These are phyloP conservation scores for Pangasius sanitwongsei DNA, from an alignment of 2,797 vertebrate species.

Conservation along the genomic window DNA sequence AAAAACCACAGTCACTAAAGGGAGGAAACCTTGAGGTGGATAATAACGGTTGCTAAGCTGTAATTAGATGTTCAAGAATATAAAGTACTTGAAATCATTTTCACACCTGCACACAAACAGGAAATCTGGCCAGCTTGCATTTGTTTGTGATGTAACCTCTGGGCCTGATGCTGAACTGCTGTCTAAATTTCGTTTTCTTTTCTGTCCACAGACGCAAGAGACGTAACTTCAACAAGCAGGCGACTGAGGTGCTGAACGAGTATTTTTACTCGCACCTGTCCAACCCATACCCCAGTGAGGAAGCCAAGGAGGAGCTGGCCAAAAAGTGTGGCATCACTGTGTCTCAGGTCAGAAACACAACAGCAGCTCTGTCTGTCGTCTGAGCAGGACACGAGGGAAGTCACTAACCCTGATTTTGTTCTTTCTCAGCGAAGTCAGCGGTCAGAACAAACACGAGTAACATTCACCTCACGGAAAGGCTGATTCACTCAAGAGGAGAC, in stretches of 20 bases:
- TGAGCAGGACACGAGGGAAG: not conserved
- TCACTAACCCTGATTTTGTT: not conserved
- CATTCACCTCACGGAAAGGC: not conserved
- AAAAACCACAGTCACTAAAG: not conserved
- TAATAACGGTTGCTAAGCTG: not conserved
- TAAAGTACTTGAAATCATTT: not conserved
- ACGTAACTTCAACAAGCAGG: slow-evolving; percentile 85
- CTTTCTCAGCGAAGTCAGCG: not conserved
- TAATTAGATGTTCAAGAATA: not conserved
- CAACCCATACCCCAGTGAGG: slow-evolving; percentile 85
- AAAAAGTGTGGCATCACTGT: slow-evolving; percentile 82
- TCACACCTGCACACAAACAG: not conserved
- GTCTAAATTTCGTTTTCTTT: not conserved
- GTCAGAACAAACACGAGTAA: not conserved
- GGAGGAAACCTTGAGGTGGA: too few species aligned
- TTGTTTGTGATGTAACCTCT: not conserved
- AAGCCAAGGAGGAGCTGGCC: slow-evolving; percentile 84
- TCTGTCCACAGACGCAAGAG: slow-evolving; percentile 68
- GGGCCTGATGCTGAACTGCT: not conserved
- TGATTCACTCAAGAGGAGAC: not conserved
- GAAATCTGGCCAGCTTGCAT: not conserved
- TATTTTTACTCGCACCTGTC: slow-evolving; percentile 87
- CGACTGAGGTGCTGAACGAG: slow-evolving; percentile 82
- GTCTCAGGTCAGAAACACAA: slow-evolving; percentile 72
- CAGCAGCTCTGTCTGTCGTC: not conserved